Evolutionary conservation across 2,888 invertebrate species (phyloP).

Genomic region (Tridacna gigas): DNA sequence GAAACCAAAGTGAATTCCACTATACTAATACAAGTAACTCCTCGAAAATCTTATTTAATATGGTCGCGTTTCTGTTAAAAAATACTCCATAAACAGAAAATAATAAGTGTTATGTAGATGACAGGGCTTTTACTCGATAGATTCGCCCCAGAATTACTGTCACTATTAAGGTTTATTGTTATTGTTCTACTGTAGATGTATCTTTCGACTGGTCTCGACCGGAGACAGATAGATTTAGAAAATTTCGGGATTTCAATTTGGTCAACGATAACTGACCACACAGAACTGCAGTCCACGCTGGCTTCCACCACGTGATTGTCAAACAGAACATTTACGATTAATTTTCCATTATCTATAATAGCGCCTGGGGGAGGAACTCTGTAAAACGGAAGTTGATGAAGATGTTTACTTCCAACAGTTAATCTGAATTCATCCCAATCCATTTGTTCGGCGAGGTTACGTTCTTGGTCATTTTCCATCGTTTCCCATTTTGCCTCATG

Average conservation of each 20-base stretch:
- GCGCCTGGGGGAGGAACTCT: slow-evolving; percentile 77
- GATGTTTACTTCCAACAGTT: slow-evolving; percentile 71
- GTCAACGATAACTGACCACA: slow-evolving; percentile 6
- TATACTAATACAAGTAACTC: too few species aligned
- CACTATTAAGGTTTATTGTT: not conserved
- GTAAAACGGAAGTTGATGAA: slow-evolving; percentile 72
- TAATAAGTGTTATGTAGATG: too few species aligned
- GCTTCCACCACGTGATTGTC: slow-evolving; percentile 10
- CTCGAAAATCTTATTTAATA: too few species aligned
- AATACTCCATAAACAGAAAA: too few species aligned
- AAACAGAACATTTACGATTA: slow-evolving; percentile 2
- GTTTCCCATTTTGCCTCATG: slow-evolving; percentile 79
- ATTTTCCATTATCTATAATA: slow-evolving; percentile 16
- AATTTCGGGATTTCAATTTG: not conserved
- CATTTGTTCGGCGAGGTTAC: slow-evolving; percentile 37
- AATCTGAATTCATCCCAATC: slow-evolving; percentile 76
- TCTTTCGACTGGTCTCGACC: not conserved
- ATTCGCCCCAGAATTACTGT: too few species aligned
- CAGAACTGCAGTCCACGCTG: not conserved
- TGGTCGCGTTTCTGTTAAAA: too few species aligned
- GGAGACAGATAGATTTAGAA: not conserved
- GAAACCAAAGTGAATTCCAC: too few species aligned
- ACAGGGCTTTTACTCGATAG: too few species aligned
- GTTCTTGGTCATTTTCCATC: slow-evolving; percentile 18
- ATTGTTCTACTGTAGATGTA: slow-evolving; percentile 13